phyloP scores from a whole-genome alignment of 2,797 vertebrate species.

The Cetoscarus ocellatus region DNA sequence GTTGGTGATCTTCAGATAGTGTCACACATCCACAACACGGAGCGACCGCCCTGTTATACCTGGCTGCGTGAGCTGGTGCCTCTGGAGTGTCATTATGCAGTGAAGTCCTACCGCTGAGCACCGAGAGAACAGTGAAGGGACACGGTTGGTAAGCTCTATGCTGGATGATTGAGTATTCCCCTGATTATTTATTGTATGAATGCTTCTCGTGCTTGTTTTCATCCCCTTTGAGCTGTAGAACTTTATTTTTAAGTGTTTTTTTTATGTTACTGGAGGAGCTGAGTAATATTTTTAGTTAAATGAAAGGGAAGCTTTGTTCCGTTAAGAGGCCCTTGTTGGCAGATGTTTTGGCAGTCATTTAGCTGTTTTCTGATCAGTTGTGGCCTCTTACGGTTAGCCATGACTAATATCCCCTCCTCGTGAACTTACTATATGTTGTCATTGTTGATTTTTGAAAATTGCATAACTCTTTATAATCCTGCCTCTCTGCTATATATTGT shows the following conservation, averaged over 20 bases:
- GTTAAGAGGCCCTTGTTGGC: constrained; percentile 34
- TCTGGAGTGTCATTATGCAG: constrained; percentile 12
- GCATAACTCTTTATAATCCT: constrained; percentile 3
- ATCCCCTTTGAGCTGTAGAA: background rate
- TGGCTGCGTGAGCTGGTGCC: constrained; percentile 13
- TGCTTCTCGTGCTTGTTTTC: background rate
- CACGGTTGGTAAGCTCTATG: constrained; percentile 37
- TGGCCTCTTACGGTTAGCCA: constrained; percentile 67
- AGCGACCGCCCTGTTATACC: constrained; percentile 29
- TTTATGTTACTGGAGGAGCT: constrained; percentile 22
- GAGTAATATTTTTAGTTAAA: constrained; percentile 44
- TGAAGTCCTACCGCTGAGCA: constrained; percentile 3
- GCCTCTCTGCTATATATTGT: background rate
- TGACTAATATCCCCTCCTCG: constrained; percentile 62
- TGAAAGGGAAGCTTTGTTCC: constrained; percentile 41
- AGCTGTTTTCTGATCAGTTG: constrained; percentile 61
- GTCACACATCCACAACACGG: constrained; percentile 39
- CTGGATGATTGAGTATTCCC: constrained; percentile 5
- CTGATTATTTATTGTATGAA: background rate
- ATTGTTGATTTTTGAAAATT: constrained; percentile 48
- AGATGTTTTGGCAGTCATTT: constrained; percentile 56
- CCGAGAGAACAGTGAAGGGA: constrained; percentile 6
- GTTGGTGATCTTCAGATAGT: constrained; percentile 65
- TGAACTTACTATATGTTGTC: constrained; percentile 47
- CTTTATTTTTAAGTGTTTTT: constrained; percentile 15